phyloP scores from a whole-genome alignment of 2,797 vertebrate species.

The Macropus fuliginosus region DNA sequence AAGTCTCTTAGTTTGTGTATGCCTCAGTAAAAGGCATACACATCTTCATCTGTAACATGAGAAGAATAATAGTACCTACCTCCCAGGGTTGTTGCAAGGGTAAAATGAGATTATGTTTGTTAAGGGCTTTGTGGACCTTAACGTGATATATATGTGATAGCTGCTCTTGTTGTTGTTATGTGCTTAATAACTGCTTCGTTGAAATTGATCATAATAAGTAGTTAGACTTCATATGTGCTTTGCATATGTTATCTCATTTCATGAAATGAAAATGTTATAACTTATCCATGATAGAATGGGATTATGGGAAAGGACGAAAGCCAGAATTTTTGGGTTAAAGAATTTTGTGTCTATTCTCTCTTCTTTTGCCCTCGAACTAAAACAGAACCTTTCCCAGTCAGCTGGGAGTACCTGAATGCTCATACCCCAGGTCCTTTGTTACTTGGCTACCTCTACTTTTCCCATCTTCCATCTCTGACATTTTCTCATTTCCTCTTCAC shows the following conservation, averaged over 20 bases:
- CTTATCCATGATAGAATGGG: not conserved
- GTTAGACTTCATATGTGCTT: not conserved
- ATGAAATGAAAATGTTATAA: not conserved
- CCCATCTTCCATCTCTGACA: not conserved
- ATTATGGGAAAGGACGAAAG: not conserved
- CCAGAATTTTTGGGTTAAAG: not conserved
- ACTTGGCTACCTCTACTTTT: not conserved
- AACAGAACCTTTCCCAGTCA: not conserved
- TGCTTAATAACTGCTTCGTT: not conserved
- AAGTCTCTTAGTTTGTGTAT: too few species aligned
- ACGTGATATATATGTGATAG: too few species aligned
- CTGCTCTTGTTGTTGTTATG: too few species aligned
- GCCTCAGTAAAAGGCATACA: too few species aligned
- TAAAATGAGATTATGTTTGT: too few species aligned
- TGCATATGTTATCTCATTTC: not conserved
- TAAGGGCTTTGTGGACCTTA: too few species aligned
- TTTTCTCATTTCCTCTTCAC: not conserved
- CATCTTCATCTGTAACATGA: too few species aligned
- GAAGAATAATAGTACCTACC: too few species aligned
- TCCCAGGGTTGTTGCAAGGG: too few species aligned
- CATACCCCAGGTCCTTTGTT: not conserved
- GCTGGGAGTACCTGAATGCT: not conserved
- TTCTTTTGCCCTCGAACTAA: not conserved
- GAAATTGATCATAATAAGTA: not conserved
- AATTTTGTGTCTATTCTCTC: not conserved